phyloP scores from a whole-genome alignment of 2,113 vertebrate species.

The Oreocharis arfaki region DNA sequence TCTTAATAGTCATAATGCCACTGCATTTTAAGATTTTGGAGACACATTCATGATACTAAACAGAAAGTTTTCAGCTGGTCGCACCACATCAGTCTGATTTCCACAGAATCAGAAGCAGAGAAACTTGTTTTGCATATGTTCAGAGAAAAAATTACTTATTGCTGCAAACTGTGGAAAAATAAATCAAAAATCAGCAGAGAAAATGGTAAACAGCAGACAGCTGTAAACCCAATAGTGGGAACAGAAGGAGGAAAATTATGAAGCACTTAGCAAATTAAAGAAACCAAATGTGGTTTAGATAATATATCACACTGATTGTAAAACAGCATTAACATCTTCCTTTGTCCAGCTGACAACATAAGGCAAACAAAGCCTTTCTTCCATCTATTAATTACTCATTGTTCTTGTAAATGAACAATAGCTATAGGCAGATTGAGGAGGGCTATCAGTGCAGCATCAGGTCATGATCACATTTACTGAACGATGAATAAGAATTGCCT shows the following conservation, averaged over 20 bases:
- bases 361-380: not conserved
- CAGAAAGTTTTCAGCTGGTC: not conserved
- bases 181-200: not conserved
- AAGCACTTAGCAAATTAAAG: constrained; percentile 11
- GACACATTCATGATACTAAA: not conserved
- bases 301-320: not conserved
- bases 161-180: not conserved
- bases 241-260: not conserved
- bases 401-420: not conserved
- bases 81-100: not conserved
- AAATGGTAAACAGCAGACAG: not conserved
- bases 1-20: not conserved
- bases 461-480: not conserved
- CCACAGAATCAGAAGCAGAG: not conserved
- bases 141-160: not conserved
- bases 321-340: not conserved
- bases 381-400: not conserved
- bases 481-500: not conserved
- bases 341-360: not conserved
- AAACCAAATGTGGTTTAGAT: not conserved
- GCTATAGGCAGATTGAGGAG: not conserved
- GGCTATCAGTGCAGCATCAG: not conserved
- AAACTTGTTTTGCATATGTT: not conserved
- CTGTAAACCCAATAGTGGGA: not conserved
- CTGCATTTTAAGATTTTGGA: not conserved